These are phyloP conservation scores for Gopherus evgoodei DNA, from an alignment of 2,113 vertebrate genomes.

Conservation along the genomic window DNA sequence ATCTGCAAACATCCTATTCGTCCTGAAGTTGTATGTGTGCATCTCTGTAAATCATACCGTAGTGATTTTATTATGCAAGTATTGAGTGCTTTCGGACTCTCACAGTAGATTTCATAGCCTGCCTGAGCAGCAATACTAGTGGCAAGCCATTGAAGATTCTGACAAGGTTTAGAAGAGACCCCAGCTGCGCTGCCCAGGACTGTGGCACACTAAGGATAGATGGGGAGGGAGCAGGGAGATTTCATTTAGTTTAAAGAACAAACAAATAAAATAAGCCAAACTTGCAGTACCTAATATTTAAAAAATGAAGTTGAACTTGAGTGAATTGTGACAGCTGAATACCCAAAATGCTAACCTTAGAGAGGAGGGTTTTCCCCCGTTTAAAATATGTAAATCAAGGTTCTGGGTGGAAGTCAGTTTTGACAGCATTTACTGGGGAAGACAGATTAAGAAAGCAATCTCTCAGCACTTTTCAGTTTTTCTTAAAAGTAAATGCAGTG, in stretches of 20 bases:
- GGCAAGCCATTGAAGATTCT: not conserved
- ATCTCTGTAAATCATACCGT: not conserved
- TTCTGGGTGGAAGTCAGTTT: not conserved
- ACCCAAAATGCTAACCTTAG: not conserved
- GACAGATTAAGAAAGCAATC: conserved; percentile 38
- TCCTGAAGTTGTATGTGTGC: not conserved
- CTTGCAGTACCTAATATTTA: not conserved
- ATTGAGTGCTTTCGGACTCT: not conserved
- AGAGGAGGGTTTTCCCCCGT: not conserved
- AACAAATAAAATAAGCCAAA: not conserved
- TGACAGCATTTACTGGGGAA: conserved; percentile 17
- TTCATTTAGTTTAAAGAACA: not conserved
- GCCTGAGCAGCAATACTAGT: rapidly evolving
- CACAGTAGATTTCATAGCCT: not conserved
- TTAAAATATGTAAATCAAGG: conserved; percentile 43
- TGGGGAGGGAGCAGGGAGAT: too few relatives aligned
- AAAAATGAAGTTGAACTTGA: not conserved
- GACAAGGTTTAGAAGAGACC: not conserved
- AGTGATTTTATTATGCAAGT: not conserved
- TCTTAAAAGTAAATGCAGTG: conserved; percentile 22
- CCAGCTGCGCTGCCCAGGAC: not conserved
- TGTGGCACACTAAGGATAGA: not conserved
- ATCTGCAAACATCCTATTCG: not conserved
- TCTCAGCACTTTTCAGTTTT: conserved; percentile 6
- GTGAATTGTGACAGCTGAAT: not conserved